phyloP scores from a whole-genome alignment of 2,113 vertebrate genomes.

The Anolis sagrei region DNA sequence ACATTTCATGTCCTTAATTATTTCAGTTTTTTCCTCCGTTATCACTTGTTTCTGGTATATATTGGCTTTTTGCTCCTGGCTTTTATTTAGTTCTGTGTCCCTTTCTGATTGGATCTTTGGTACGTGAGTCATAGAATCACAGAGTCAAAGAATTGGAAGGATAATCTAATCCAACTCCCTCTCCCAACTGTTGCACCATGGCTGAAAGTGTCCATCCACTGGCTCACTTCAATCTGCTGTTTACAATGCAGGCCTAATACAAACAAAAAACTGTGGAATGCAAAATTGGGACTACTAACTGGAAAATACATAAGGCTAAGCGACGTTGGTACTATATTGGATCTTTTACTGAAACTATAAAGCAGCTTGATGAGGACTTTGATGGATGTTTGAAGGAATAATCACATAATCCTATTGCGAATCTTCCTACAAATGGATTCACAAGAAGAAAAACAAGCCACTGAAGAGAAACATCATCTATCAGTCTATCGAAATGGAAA shows the following conservation, averaged over 20 bases:
- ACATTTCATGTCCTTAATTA: no score
- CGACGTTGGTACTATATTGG: not conserved
- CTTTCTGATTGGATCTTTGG: not conserved
- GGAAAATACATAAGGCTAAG: not conserved
- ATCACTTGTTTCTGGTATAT: not conserved
- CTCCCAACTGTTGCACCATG: not conserved
- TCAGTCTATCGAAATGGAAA: not conserved
- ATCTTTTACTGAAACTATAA: not conserved
- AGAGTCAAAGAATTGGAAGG: no score
- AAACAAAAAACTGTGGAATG: constrained; percentile 6
- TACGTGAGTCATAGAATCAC: not conserved
- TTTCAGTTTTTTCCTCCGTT: no score
- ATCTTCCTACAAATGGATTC: constrained; percentile 18
- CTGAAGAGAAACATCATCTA: constrained; percentile 18
- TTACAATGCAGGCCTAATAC: not conserved
- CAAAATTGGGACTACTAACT: not conserved
- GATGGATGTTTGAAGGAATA: constrained; percentile 26
- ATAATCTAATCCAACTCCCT: no score
- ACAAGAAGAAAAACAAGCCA: constrained; percentile 22
- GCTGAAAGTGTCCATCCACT: not conserved
- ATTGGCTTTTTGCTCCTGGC: not conserved
- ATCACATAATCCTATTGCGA: constrained; percentile 6
- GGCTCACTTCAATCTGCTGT: not conserved
- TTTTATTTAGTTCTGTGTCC: not conserved
- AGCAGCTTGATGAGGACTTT: constrained; percentile 12